Evolutionary conservation across 2,888 invertebrate genomes (phyloP).

Genomic region (Arctia plantaginis): DNA sequence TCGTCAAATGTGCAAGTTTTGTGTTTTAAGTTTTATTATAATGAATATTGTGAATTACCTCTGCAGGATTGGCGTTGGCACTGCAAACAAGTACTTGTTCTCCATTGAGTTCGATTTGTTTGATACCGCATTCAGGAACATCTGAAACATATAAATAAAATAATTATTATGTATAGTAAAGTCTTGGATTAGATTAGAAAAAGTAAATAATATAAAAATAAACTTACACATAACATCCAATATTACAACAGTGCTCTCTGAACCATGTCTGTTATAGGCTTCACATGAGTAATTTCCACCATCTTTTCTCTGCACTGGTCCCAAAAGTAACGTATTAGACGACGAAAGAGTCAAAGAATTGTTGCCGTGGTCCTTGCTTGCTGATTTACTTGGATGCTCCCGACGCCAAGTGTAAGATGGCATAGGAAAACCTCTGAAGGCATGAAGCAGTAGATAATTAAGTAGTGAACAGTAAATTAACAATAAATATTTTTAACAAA

Average conservation of each 20-base stretch:
- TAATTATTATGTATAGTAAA: not conserved
- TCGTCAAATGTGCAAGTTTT: not conserved
- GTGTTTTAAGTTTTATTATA: not conserved
- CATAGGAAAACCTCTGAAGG: constrained; percentile 88
- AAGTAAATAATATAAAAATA: not conserved
- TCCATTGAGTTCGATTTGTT: constrained; percentile 90
- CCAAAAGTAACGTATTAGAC: constrained; percentile 81
- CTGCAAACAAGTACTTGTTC: constrained; percentile 92
- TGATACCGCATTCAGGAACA: constrained; percentile 94
- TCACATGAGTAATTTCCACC: constrained; percentile 93
- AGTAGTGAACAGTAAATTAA: not conserved
- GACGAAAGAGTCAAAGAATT: constrained; percentile 74
- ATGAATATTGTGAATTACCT: constrained; percentile 73
- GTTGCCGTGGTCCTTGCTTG: constrained; percentile 67
- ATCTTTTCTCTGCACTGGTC: constrained; percentile 89
- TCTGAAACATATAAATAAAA: constrained; percentile 82
- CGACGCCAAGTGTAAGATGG: constrained; percentile 91
- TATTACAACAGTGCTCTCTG: constrained; percentile 88
- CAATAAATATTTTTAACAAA: not conserved
- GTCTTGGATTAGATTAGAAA: no score
- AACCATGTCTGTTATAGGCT: constrained; percentile 93
- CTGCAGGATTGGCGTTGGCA: constrained; percentile 92
- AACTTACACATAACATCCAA: constrained; percentile 95
- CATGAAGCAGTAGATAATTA: not conserved
- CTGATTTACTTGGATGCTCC: constrained; percentile 75